Evolutionary conservation across 2,797 vertebrate species (phyloP).

Genomic region (Oreortyx pictus): DNA sequence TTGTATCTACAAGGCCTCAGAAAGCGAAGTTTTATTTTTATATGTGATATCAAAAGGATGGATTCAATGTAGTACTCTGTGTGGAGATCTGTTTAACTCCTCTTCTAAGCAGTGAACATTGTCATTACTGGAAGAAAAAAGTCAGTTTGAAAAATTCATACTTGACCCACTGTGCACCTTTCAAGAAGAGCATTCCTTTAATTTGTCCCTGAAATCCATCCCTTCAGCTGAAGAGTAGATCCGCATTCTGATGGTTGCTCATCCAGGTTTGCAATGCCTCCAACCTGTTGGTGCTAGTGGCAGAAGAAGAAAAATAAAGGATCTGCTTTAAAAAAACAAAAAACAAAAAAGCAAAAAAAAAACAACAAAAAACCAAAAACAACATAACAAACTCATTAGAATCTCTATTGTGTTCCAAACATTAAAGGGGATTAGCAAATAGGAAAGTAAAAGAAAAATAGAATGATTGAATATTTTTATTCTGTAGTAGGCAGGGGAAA

Average conservation of each 20-base stretch:
- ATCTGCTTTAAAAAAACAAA: not conserved
- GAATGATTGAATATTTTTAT: not conserved
- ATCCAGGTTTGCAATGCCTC: not conserved
- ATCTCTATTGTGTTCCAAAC: not conserved
- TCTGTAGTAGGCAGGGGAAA: not conserved
- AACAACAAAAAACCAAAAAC: too few species aligned
- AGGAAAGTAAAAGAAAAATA: not conserved
- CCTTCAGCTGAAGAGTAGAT: not conserved
- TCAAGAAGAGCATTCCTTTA: not conserved
- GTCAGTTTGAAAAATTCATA: not conserved
- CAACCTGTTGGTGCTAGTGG: not conserved
- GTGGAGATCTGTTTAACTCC: not conserved
- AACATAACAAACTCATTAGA: not conserved
- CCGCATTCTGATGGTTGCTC: not conserved
- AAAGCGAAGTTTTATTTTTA: not conserved
- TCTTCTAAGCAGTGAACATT: not conserved
- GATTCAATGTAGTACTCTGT: not conserved
- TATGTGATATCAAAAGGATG: not conserved
- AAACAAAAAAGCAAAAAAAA: too few species aligned
- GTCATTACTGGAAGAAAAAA: not conserved
- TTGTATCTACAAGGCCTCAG: not conserved
- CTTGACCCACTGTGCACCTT: not conserved
- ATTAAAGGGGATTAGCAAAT: not conserved
- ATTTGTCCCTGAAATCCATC: not conserved
- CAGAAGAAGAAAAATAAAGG: not conserved